A percentile compares a stretch with the other conserved stretches of the same genome.
These are phyloP conservation scores for Dufourea novaeangliae DNA, from an alignment of 1,140 invertebrate genomes.

Conservation along the genomic window DNA sequence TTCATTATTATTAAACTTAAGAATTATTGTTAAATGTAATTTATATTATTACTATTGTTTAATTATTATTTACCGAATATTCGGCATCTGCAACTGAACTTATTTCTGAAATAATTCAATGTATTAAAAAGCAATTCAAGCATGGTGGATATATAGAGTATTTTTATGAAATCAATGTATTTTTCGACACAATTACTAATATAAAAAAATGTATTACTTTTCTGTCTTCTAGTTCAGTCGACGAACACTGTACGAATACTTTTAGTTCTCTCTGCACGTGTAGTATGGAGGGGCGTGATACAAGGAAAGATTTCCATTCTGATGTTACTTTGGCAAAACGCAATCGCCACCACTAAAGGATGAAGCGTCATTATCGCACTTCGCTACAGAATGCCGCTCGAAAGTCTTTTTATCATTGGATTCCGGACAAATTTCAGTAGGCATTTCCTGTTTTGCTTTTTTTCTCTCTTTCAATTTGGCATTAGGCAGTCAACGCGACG, in stretches of 20 bases:
- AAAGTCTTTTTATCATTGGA: slow-evolving; percentile 13
- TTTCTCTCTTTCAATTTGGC: slow-evolving; percentile 72
- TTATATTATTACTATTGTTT: too few species aligned
- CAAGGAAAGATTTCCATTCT: slow-evolving; percentile 43
- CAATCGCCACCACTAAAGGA: slow-evolving; percentile 34
- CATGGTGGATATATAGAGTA: too few species aligned
- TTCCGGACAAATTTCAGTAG: slow-evolving; percentile 7
- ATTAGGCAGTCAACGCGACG: slow-evolving; percentile 76
- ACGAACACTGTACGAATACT: not conserved
- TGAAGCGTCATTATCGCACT: slow-evolving; percentile 25
- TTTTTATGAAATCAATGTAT: too few species aligned
- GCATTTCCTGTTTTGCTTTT: slow-evolving; percentile 10
- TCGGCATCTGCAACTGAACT: too few species aligned
- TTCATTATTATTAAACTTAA: too few species aligned
- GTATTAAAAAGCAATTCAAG: too few species aligned
- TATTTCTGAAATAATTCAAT: too few species aligned
- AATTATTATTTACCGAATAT: too few species aligned
- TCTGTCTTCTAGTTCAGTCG: not conserved
- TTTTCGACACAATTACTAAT: not conserved
- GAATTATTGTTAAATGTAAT: too few species aligned
- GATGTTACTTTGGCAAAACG: slow-evolving; percentile 65
- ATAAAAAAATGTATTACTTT: not conserved
- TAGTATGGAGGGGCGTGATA: not conserved
- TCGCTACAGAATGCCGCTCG: slow-evolving; percentile 28
- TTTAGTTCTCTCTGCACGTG: not conserved